Evolutionary conservation across 2,113 vertebrate genomes (phyloP), one percentile per base, ranked within the genome.

Genomic region (Myrmophylax atrothorax): DNA sequence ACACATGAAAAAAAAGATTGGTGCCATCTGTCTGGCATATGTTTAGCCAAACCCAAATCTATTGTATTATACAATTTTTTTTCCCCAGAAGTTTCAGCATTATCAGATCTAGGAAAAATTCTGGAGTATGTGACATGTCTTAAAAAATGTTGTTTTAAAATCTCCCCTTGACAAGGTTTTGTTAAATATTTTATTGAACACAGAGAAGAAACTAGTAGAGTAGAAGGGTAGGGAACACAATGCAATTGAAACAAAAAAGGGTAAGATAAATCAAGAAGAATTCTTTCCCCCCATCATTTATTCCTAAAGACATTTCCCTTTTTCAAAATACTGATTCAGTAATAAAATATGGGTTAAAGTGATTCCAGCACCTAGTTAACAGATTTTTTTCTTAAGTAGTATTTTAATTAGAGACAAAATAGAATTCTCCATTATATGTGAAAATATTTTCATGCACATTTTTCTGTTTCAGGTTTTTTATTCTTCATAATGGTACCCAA

Each of bases 151-250:
- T 15, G 17, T 35, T 87, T 69, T 62, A 38, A 69, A 63, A 66
- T 81, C 2, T n/a, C 5, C 49, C 8, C 29, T 19, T 31, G 35
- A 28, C 10, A 46, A 4, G 3, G 0, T 1, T 5, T 79, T 40
- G 68, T 3, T 20, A 59, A 64, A 19, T 46, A 38, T 49, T 49
- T 60, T 55, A 38, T 70, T 40, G 7, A 60, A 46, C 19, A 72
- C 5, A 29, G 38, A 58, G 18, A 42, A 76, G 8, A 72, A 83
- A 55, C 10, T 53, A 37, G 4, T 11, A 38, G 28, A 29, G 7
- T 7, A 24, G 13, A 2, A 18, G 9, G 10, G 0, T n/a, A 15
- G 7, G 4, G 3, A 37, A 28, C 8, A 33, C 10, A 67, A 62
- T 8, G 14, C 4, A 69, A 3, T 46, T 38, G 18, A 59, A 88